Percentiles rank a stretch among this genome's conserved stretches.
phyloP scores from a whole-genome alignment of 2,888 invertebrate species.

The Halictus ligatus region DNA sequence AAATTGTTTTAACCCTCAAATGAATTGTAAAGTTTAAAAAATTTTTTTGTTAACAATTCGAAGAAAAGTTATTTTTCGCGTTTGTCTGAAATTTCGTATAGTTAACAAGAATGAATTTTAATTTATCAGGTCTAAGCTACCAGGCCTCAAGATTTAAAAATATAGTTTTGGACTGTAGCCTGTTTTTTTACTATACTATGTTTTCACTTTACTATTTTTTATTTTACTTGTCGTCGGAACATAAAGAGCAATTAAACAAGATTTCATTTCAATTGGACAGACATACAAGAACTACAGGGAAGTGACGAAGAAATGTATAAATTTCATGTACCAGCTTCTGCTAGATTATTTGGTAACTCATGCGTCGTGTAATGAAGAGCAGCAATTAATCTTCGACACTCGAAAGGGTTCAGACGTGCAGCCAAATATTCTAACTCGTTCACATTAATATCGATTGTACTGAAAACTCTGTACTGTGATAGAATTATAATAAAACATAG shows the following conservation, averaged over 20 bases:
- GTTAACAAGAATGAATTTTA: too few relatives aligned
- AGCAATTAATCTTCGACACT: conserved; percentile 87
- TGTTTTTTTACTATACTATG: too few relatives aligned
- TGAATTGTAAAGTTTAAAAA: too few relatives aligned
- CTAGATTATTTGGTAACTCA: conserved; percentile 83
- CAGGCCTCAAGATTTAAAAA: too few relatives aligned
- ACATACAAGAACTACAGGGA: background rate
- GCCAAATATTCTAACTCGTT: conserved; percentile 85
- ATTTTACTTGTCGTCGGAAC: background rate
- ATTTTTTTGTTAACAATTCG: too few relatives aligned
- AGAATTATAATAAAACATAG: conserved; percentile 19
- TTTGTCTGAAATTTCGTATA: too few relatives aligned
- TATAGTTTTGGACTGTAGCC: too few relatives aligned
- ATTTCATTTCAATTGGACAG: background rate
- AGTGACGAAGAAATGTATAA: background rate
- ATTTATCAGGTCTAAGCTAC: too few relatives aligned
- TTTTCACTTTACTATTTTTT: too few relatives aligned
- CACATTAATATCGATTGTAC: conserved; percentile 80
- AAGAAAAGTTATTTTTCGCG: too few relatives aligned
- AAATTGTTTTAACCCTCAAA: too few relatives aligned
- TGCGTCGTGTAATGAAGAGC: conserved; percentile 86
- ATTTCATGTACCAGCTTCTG: conserved; percentile 82
- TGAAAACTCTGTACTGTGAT: background rate
- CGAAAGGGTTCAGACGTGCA: conserved; percentile 85
- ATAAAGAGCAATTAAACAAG: background rate